These are phyloP conservation scores for Pseudorasbora parva DNA, from an alignment of 2,113 vertebrate genomes.

Conservation along the genomic window DNA sequence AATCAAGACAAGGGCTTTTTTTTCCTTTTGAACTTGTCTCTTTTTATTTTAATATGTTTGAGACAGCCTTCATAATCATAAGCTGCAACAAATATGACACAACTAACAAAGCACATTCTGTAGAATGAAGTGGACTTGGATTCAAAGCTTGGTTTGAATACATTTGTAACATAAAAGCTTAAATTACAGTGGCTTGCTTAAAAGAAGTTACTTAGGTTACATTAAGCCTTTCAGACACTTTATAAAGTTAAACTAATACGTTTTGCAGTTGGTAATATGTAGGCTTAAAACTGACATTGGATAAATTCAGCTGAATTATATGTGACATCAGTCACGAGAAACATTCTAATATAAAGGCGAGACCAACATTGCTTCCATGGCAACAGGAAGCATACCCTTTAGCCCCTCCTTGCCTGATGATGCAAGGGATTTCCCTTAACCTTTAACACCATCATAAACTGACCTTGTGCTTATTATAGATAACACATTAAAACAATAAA, in stretches of 20 bases:
- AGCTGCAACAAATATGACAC: neutral
- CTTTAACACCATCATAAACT: neutral
- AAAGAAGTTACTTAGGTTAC: neutral
- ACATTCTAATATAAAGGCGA: neutral
- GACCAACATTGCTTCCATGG: neutral
- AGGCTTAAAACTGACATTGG: neutral
- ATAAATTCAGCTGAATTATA: neutral
- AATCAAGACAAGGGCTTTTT: neutral
- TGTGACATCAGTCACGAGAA: neutral
- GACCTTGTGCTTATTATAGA: neutral
- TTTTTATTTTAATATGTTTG: neutral
- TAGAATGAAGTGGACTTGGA: conserved; percentile 15
- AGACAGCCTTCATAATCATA: neutral
- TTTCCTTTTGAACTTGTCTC: neutral
- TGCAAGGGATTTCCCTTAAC: conserved; percentile 24
- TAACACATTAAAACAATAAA: neutral
- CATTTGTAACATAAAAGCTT: neutral
- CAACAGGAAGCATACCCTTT: conserved; percentile 1
- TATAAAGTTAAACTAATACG: neutral
- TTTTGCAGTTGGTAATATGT: neutral
- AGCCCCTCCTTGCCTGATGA: neutral
- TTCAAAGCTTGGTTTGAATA: neutral
- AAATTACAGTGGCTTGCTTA: neutral
- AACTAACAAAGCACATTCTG: neutral
- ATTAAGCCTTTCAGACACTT: neutral